These are phyloP conservation scores for Lamellibrachia columna DNA, from an alignment of 2,888 invertebrate genomes.

Conservation along the genomic window DNA sequence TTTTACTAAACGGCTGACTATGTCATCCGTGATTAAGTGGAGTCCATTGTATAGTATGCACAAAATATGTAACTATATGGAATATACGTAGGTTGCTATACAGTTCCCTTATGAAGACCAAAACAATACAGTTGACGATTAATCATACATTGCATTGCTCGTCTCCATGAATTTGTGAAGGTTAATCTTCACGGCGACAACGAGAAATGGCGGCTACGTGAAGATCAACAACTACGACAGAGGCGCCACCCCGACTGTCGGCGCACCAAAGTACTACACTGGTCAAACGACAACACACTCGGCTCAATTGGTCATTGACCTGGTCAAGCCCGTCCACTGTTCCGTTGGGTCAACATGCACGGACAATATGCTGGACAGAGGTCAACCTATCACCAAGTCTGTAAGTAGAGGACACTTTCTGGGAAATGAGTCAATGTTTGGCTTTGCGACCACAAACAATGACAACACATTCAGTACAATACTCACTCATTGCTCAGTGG, in stretches of 20 bases:
- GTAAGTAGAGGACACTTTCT: background rate
- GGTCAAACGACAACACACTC: background rate
- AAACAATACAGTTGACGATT: too few species aligned
- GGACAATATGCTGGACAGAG: background rate
- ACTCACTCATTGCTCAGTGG: too few species aligned
- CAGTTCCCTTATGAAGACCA: background rate
- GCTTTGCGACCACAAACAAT: too few species aligned
- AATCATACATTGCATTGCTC: background rate
- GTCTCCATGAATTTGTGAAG: background rate
- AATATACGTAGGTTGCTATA: background rate
- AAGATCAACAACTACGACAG: background rate
- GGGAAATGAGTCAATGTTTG: too few species aligned
- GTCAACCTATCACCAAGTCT: background rate
- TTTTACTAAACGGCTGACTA: too few species aligned
- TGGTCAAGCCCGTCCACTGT: background rate
- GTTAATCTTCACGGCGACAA: background rate
- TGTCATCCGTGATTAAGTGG: too few species aligned
- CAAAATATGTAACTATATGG: background rate
- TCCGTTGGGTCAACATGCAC: background rate
- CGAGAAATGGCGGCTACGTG: conserved; percentile 14
- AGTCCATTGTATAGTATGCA: background rate
- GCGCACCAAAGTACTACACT: background rate
- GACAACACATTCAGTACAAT: too few species aligned
- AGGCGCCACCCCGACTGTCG: background rate
- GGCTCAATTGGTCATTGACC: background rate